phyloP scores from a whole-genome alignment of 2,888 invertebrate genomes.

The Phaedon cochleariae region DNA sequence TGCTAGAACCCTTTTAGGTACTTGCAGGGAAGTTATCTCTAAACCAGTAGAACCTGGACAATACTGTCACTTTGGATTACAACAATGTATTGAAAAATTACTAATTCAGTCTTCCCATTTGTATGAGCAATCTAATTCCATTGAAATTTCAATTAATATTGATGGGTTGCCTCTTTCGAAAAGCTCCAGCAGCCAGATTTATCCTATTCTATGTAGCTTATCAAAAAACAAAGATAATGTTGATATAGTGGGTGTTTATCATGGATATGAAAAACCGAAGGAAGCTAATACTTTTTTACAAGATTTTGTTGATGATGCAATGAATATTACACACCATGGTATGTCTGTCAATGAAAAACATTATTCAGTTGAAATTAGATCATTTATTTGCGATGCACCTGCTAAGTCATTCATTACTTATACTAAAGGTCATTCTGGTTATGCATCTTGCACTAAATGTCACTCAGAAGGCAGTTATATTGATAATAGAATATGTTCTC shows the following conservation, averaged over 20 bases:
- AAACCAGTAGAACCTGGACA: conserved; percentile 12
- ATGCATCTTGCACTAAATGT: conserved; percentile 44
- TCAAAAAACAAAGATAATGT: conserved; percentile 29
- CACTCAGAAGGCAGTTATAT: conserved; percentile 24
- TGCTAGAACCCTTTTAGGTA: conserved; percentile 19
- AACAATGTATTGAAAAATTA: conserved; percentile 9
- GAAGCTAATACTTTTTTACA: conserved; percentile 32
- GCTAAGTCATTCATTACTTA: conserved; percentile 37
- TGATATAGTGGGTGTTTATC: conserved; percentile 38
- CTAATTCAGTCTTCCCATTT: background rate
- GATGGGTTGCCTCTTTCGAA: no score
- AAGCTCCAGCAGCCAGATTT: conserved; percentile 34
- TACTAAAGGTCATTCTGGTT: conserved; percentile 38
- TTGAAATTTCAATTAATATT: conserved; percentile 31
- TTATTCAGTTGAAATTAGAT: conserved; percentile 30
- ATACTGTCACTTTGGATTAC: conserved; percentile 14
- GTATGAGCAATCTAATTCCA: conserved; percentile 21
- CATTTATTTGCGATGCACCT: conserved; percentile 19
- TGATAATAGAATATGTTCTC: conserved; percentile 32
- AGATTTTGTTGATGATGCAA: conserved; percentile 36
- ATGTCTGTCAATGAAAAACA: conserved; percentile 17
- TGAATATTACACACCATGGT: conserved; percentile 22
- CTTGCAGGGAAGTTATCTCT: conserved; percentile 13
- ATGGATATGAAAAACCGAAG: conserved; percentile 39
- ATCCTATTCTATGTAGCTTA: conserved; percentile 40